Conservation (phyloP, 2,797 vertebrate genomes). For the Denticeps clupeoides region DNA sequence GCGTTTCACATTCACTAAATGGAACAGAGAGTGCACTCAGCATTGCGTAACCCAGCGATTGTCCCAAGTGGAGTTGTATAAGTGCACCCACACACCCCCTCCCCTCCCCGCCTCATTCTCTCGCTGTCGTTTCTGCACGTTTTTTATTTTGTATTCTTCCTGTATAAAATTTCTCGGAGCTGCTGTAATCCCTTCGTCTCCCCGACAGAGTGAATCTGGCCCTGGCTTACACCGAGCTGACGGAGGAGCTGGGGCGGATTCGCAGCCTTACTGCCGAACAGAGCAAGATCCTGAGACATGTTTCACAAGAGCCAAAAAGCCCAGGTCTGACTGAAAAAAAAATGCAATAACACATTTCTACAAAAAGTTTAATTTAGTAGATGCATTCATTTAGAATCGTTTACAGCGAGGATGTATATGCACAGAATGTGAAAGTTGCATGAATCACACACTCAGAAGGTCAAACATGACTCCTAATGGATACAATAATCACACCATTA, state of each 20-base stretch:
- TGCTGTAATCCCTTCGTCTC: background rate
- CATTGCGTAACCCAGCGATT: slow-evolving; percentile 21
- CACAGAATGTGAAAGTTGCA: too few relatives aligned
- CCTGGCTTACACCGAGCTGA: slow-evolving; percentile 78
- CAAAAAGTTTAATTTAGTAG: too few relatives aligned
- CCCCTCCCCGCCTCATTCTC: background rate
- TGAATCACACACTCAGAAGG: too few relatives aligned
- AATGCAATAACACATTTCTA: too few relatives aligned
- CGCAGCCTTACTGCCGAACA: slow-evolving; percentile 64
- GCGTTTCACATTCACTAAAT: slow-evolving; percentile 38
- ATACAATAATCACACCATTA: too few relatives aligned
- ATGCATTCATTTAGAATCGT: too few relatives aligned
- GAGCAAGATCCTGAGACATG: slow-evolving; percentile 57
- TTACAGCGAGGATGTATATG: too few relatives aligned
- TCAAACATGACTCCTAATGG: too few relatives aligned
- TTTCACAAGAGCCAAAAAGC: slow-evolving; percentile 57
- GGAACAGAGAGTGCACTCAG: slow-evolving; percentile 16
- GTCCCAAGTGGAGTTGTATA: too few relatives aligned
- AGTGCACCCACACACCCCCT: too few relatives aligned
- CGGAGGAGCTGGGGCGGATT: slow-evolving; percentile 70
- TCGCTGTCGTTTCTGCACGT: background rate
- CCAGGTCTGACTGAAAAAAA: slow-evolving; percentile 26
- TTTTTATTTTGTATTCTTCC: background rate
- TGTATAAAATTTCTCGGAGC: too few relatives aligned
- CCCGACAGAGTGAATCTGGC: slow-evolving; percentile 70